Percentiles rank a stretch among this genome's conserved stretches.
Evolutionary conservation across 2,113 vertebrate species (phyloP).

Genomic region (Onychorhynchus coronatus): DNA sequence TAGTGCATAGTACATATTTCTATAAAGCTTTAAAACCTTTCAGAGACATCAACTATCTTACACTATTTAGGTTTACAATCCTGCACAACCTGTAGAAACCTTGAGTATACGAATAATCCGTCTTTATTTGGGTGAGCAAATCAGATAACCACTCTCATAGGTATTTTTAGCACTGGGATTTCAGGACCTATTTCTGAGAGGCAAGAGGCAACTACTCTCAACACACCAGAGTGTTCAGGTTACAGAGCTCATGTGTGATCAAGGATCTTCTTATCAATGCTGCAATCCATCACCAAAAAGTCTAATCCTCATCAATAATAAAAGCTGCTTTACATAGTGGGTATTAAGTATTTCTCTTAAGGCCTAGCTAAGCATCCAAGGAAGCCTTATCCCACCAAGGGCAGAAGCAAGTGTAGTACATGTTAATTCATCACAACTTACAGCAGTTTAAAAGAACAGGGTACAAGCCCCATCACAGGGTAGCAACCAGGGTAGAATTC

Average conservation of each 20-base stretch:
- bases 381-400: not conserved
- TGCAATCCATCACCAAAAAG: not conserved
- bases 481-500: not conserved
- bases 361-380: not conserved
- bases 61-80: not conserved
- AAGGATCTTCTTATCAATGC: not conserved
- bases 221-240: not conserved
- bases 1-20: not conserved
- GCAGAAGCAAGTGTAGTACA: not conserved
- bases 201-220: not conserved
- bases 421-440: not conserved
- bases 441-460: not conserved
- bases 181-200: not conserved
- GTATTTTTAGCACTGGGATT: not conserved
- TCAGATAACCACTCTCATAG: not conserved
- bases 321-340: not conserved
- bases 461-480: not conserved
- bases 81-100: not conserved
- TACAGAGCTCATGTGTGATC: not conserved
- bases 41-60: not conserved
- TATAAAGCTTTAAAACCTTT: not conserved
- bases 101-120: not conserved
- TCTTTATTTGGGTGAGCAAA: not conserved
- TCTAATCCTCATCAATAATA: not conserved
- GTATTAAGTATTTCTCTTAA: not conserved